Evolutionary conservation across 2,888 invertebrate species (phyloP).

Genomic region (Amphipyra berbera): DNA sequence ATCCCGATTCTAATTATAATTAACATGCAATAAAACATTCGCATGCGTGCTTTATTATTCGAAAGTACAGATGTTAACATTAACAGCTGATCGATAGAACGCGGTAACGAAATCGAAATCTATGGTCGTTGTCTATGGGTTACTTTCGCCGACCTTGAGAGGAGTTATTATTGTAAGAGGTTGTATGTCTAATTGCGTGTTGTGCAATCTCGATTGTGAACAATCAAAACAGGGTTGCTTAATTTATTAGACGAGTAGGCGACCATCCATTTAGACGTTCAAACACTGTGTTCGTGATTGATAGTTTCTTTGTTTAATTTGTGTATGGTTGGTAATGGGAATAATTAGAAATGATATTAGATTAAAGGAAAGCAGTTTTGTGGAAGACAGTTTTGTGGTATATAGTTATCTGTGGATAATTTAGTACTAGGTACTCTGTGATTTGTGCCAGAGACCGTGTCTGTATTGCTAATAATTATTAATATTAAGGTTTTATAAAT

Average conservation of each 20-base stretch:
- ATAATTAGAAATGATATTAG: too few species aligned
- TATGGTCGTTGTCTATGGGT: slow-evolving; percentile 39
- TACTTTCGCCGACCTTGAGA: slow-evolving; percentile 80
- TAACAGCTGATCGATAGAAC: slow-evolving; percentile 37
- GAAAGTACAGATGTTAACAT: slow-evolving; percentile 35
- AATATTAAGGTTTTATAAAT: too few species aligned
- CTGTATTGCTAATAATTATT: too few species aligned
- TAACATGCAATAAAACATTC: slow-evolving; percentile 36
- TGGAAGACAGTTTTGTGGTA: too few species aligned
- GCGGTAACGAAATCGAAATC: slow-evolving; percentile 71
- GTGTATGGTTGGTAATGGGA: too few species aligned
- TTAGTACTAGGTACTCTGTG: too few species aligned
- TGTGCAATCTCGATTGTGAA: slow-evolving; percentile 71
- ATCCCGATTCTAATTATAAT: slow-evolving; percentile 37
- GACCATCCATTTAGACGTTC: slow-evolving; percentile 40
- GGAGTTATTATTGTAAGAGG: slow-evolving; percentile 67
- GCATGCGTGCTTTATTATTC: slow-evolving; percentile 31
- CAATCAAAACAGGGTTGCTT: slow-evolving; percentile 75
- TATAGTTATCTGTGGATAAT: too few species aligned
- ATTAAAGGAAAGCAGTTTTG: too few species aligned
- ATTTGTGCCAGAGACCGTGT: too few species aligned
- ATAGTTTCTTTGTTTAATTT: background rate
- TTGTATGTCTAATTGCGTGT: slow-evolving; percentile 74
- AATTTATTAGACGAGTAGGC: slow-evolving; percentile 58
- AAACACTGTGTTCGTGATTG: slow-evolving; percentile 1